Evolutionary conservation across 2,888 invertebrate genomes (phyloP).

Genomic region (Tiliacea aurago): DNA sequence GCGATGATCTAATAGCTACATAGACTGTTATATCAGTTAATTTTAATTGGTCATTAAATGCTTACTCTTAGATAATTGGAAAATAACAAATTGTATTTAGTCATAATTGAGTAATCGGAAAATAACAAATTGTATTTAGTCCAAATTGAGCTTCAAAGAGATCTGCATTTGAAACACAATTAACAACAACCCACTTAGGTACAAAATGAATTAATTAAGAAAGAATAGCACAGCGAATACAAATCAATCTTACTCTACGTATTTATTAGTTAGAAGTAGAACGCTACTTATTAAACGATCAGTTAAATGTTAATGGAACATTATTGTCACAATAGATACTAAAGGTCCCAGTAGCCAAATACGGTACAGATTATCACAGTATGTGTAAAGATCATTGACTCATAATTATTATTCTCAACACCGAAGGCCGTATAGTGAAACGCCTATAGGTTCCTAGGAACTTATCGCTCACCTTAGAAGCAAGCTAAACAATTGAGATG

Average conservation of each 20-base stretch:
- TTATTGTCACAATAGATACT: conserved; percentile 54
- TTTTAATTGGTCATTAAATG: conserved; percentile 2
- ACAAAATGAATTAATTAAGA: conserved; percentile 1
- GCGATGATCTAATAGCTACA: neutral
- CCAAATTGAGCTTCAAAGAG: neutral
- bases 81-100: neutral
- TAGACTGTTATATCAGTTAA: conserved; percentile 3
- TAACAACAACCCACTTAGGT: neutral
- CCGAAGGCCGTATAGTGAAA: conserved; percentile 48
- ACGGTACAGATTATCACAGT: conserved; percentile 56
- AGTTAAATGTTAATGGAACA: conserved; percentile 49
- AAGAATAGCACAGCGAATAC: neutral
- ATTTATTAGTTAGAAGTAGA: conserved; percentile 15
- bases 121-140: neutral
- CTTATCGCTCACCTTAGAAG: conserved; percentile 41
- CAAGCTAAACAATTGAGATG: conserved; percentile 44
- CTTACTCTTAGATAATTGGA: neutral
- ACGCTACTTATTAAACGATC: conserved; percentile 22
- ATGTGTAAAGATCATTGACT: conserved; percentile 61
- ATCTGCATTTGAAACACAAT: neutral
- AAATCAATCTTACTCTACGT: conserved; percentile 6
- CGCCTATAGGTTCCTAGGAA: conserved; percentile 24
- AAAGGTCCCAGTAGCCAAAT: conserved; percentile 49
- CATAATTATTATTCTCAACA: conserved; percentile 56
- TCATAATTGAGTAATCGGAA: no score